Base-by-base conservation (phyloP, 2,113 vertebrate species). In the Muntiacus muntjak region DNA sequence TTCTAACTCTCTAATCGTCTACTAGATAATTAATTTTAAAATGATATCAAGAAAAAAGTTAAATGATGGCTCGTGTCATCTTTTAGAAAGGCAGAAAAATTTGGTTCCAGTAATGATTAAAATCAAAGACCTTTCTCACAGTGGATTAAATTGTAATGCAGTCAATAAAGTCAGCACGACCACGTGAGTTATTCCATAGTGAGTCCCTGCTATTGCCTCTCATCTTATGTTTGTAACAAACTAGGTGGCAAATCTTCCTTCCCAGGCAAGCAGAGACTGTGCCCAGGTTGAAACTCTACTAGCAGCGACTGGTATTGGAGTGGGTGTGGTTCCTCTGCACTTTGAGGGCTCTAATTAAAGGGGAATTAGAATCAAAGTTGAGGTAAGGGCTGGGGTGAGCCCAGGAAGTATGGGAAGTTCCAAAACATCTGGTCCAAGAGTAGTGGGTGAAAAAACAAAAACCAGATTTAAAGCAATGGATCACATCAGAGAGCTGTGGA, bases 361-460 rank as follows among this genome's bases (percentile, higher is more conserved):
- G 64, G 79, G 94, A 98, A 96, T 96, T 92, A 86, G 95, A 96
- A 95, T 84, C 79, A 87, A 96, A 95, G 88, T 94, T 92, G 54
- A 95, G 54, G 64, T 50, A 92, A 96, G 57, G 30, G 13, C 45
- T 92, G n/a, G 9, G 50, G 79, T 95, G 62, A 58, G 57, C 47
- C 81, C 74, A 96, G 92, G 83, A 97, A 91, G 28, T 74, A 58
- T 92, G 54, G 26, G 57, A 94, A 50, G 33, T 89, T 96, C 84
- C 14, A 55, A 93, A 81, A 26, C 60, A 82, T 89, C 45, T 74
- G 62, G 60, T 82, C 54, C 36, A 74, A 96, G 28, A 40, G 55
- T 84, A 89, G 93, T 67, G 47, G 43, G 83, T 62, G 33, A 47
- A n/a, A 58, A 91, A 89, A 67, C 52, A 64, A 87, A 86, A 89